A percentile compares a stretch with the other conserved stretches of the same genome.
phyloP scores from a whole-genome alignment of 2,888 invertebrate genomes.

The Amorpha juglandis region DNA sequence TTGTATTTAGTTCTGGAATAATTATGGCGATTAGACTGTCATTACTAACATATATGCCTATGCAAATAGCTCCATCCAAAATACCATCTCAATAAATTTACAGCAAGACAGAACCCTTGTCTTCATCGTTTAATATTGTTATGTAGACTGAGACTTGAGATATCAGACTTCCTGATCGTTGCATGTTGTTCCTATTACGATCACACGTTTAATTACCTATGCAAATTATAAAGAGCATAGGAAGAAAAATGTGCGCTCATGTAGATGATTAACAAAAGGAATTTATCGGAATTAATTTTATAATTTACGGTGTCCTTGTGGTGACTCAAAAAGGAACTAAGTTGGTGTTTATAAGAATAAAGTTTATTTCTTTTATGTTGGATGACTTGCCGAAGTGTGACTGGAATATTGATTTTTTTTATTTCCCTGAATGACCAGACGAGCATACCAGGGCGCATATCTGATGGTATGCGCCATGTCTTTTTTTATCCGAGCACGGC shows the following conservation, averaged over 20 bases:
- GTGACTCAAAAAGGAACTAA: neutral
- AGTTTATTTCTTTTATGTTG: neutral
- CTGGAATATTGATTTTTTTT: no score
- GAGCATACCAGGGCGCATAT: no score
- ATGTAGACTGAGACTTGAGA: neutral
- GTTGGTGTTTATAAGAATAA: neutral
- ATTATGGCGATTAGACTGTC: no score
- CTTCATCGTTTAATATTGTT: neutral
- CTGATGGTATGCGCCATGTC: no score
- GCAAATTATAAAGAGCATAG: slow-evolving; percentile 1
- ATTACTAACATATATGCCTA: no score
- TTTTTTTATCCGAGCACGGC: no score
- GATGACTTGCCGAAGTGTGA: neutral
- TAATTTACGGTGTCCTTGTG: slow-evolving; percentile 5
- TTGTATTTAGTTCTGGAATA: no score
- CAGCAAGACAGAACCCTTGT: no score
- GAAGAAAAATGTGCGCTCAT: slow-evolving; percentile 2
- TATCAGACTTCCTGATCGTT: slow-evolving; percentile 10
- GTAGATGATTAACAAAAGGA: slow-evolving; percentile 12
- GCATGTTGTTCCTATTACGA: slow-evolving; percentile 9
- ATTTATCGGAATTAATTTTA: slow-evolving; percentile 5
- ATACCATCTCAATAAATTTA: no score
- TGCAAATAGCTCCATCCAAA: no score
- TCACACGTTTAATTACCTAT: slow-evolving; percentile 6
- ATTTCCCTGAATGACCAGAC: no score